Percentiles rank a stretch among this genome's conserved stretches.
phyloP scores from a whole-genome alignment of 2,888 invertebrate genomes.

The Agrotis puta region DNA sequence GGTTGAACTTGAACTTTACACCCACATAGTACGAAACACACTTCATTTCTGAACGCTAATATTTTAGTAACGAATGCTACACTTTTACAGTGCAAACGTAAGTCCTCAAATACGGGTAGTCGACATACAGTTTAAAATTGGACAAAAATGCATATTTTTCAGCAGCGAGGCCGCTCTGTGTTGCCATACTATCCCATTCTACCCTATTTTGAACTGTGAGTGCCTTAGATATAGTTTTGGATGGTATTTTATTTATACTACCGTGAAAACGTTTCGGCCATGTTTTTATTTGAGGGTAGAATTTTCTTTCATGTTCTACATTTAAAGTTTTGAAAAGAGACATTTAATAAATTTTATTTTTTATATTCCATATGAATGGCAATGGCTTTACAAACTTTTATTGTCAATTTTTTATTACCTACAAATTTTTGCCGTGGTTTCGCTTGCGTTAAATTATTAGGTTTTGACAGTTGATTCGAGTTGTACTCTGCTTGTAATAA shows the following conservation, averaged over 20 bases:
- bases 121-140: conserved; percentile 41
- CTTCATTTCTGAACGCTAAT: not conserved
- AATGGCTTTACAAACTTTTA: no score
- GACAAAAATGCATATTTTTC: conserved; percentile 51
- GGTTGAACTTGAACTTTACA: not conserved
- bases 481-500: no score
- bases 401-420: no score
- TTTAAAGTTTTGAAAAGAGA: not conserved
- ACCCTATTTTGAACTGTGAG: conserved; percentile 22
- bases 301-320: conserved; percentile 1
- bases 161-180: conserved; percentile 12
- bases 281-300: not conserved
- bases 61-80: conserved; percentile 4
- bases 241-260: conserved; percentile 23
- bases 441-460: no score
- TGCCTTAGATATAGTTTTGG: conserved; percentile 43
- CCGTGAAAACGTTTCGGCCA: not conserved
- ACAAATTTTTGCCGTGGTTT: no score
- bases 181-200: conserved; percentile 30
- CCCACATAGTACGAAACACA: not conserved
- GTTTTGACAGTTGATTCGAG: no score
- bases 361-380: no score
- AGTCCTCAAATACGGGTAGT: conserved; percentile 30
- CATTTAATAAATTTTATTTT: no score
- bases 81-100: not conserved